These are phyloP conservation scores for Pluvialis apricaria DNA, from an alignment of 2,113 vertebrate genomes.

Conservation along the genomic window DNA sequence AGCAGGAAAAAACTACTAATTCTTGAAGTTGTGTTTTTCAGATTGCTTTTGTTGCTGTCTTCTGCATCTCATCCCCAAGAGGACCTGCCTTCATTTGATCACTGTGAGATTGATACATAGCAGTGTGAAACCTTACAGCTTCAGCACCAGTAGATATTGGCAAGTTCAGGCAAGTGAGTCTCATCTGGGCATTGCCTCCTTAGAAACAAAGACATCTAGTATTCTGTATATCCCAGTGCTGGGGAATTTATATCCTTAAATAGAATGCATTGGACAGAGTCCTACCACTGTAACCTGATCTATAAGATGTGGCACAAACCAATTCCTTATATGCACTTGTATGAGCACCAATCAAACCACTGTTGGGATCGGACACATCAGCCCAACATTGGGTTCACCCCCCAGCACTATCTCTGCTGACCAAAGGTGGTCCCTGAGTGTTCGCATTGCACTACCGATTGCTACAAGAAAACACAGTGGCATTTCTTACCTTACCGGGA, in stretches of 20 bases:
- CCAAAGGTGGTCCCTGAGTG: neutral
- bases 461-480: neutral
- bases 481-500: neutral
- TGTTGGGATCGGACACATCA: neutral
- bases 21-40: neutral
- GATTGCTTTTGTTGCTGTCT: neutral
- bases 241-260: neutral
- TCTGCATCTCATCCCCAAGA: neutral
- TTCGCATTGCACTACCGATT: rapidly evolving
- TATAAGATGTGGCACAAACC: rapidly evolving
- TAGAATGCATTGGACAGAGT: too few relatives aligned
- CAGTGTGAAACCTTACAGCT: neutral
- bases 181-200: neutral
- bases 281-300: neutral
- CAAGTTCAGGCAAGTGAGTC: neutral
- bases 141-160: neutral
- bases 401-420: neutral
- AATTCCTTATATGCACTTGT: neutral
- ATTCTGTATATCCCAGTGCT: neutral
- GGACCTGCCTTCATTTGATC: neutral
- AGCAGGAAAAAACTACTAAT: neutral
- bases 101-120: neutral
- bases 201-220: neutral
- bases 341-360: rapidly evolving
- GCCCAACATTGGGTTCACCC: rapidly evolving